phyloP scores from a whole-genome alignment of 2,113 vertebrate genomes.

The cattle (Bos taurus) region ARS-UCD2.0 NC_037348.1:36730501-36731000 shows the following conservation, averaged over 20 bases:
- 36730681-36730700: background rate
- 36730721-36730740: background rate
- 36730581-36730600: background rate
- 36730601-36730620: background rate
- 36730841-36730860: background rate
- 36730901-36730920: background rate
- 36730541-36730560: background rate
- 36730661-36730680: background rate
- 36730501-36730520: background rate
- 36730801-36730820: background rate
- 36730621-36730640: background rate
- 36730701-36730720: background rate
- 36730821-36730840: background rate
- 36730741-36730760: background rate
- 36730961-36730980: background rate
- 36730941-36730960: background rate
- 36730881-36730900: background rate
- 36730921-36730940: background rate
- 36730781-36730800: background rate
- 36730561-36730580: background rate
- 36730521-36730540: background rate
- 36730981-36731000: background rate
- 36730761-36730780: background rate
- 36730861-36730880: background rate
- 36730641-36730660: background rate